A percentile compares a stretch with the other conserved stretches of the same genome.
Evolutionary conservation across 2,113 vertebrate species (phyloP).

Genomic region (Gambusia holbrooki): DNA sequence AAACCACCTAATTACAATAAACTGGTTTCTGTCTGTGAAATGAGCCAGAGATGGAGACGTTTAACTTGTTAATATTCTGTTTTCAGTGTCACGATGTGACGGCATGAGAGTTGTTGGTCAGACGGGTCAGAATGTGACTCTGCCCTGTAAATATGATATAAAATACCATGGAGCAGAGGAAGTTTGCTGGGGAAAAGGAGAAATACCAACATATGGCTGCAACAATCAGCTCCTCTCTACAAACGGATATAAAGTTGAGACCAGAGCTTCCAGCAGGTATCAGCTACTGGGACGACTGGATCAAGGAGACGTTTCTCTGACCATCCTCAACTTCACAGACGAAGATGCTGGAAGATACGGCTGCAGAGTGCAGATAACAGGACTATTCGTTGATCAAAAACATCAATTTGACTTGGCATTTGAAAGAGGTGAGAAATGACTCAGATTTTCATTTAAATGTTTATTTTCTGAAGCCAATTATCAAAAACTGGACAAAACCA

Average conservation of each 20-base stretch:
- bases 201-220: accelerated
- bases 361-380: constrained; percentile 3
- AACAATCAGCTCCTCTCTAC: neutral
- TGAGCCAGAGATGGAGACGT: neutral
- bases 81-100: constrained; percentile 22
- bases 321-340: constrained; percentile 7
- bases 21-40: neutral
- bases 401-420: accelerated
- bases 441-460: neutral
- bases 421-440: constrained; percentile 24
- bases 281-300: constrained; percentile 39
- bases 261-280: constrained; percentile 16
- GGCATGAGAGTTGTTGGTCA: accelerated
- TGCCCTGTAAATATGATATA: constrained; percentile 36
- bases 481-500: no score
- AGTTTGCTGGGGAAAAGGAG: constrained; percentile 33
- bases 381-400: constrained; percentile 15
- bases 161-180: accelerated
- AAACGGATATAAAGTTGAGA: accelerated
- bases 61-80: neutral
- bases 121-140: constrained; percentile 11
- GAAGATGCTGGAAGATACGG: constrained; percentile 37
- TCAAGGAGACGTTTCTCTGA: constrained; percentile 48
- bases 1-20: neutral
- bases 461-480: no score